These are phyloP conservation scores for Xerus rutilus DNA, from an alignment of 2,797 vertebrate species.

Conservation along the genomic window DNA sequence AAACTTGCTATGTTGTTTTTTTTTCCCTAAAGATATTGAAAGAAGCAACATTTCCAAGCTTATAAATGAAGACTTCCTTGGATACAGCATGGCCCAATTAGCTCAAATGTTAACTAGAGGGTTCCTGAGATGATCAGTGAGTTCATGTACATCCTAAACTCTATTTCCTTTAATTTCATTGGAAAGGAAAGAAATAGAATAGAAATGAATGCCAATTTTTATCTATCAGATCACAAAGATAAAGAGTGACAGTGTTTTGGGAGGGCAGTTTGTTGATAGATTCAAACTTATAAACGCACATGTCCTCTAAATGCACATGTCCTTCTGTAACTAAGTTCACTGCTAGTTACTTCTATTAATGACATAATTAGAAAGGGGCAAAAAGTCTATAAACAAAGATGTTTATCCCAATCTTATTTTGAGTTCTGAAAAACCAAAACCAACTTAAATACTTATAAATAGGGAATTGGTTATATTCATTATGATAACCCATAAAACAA, in stretches of 20 bases:
- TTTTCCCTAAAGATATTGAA: constrained; percentile 53
- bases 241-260: background rate
- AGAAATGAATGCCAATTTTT: background rate
- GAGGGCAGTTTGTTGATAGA: background rate
- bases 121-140: background rate
- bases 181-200: constrained; percentile 38
- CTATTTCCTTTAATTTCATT: constrained; percentile 55
- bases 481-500: constrained; percentile 4
- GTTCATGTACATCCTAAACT: constrained; percentile 22
- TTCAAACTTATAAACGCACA: background rate
- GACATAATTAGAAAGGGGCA: background rate
- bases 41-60: constrained; percentile 48
- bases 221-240: background rate
- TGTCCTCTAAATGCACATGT: background rate
- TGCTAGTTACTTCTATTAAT: constrained; percentile 14
- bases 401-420: background rate
- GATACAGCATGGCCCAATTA: background rate
- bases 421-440: constrained; percentile 34
- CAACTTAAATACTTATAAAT: background rate
- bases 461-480: background rate
- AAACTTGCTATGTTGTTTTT: constrained; percentile 12
- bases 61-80: constrained; percentile 62
- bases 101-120: constrained; percentile 25
- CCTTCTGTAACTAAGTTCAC: background rate
- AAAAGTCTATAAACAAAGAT: background rate